Conservation (phyloP, 2,797 vertebrate species). For the Eremophila alpestris region DNA sequence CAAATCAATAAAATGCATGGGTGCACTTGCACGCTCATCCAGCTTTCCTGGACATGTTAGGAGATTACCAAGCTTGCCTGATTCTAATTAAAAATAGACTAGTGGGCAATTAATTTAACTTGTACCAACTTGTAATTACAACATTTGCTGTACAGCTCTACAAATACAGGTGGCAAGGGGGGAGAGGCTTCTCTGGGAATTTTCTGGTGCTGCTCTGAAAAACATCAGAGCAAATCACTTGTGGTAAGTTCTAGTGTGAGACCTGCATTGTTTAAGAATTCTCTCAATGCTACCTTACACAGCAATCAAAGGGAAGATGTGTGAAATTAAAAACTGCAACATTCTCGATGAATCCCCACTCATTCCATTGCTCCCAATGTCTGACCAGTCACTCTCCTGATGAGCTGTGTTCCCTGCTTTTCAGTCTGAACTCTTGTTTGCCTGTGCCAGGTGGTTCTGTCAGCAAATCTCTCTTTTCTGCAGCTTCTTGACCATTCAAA, state of each 20-base stretch:
- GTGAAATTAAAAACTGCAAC: neutral
- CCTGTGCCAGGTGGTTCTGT: neutral
- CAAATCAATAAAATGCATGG: slow-evolving; percentile 52
- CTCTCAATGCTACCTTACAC: neutral
- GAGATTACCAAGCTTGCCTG: slow-evolving; percentile 51
- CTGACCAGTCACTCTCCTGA: neutral
- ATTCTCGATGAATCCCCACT: neutral
- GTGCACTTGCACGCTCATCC: slow-evolving; percentile 11
- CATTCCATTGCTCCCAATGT: neutral
- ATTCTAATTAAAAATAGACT: slow-evolving; percentile 70
- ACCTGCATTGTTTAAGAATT: neutral
- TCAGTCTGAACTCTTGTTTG: neutral
- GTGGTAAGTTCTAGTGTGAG: neutral
- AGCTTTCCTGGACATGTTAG: slow-evolving; percentile 14
- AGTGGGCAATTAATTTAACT: slow-evolving; percentile 65
- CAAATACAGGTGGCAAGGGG: neutral
- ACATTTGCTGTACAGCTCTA: slow-evolving; percentile 16
- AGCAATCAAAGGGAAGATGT: neutral
- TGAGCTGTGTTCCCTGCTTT: neutral
- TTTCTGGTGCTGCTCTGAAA: neutral
- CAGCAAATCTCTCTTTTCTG: neutral
- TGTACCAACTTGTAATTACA: slow-evolving; percentile 65
- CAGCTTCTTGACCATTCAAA: neutral
- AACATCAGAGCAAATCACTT: neutral
- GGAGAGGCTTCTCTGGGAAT: neutral